Evolutionary conservation across 2,888 invertebrate species (phyloP).

Genomic region (Spisula subtruncata): DNA sequence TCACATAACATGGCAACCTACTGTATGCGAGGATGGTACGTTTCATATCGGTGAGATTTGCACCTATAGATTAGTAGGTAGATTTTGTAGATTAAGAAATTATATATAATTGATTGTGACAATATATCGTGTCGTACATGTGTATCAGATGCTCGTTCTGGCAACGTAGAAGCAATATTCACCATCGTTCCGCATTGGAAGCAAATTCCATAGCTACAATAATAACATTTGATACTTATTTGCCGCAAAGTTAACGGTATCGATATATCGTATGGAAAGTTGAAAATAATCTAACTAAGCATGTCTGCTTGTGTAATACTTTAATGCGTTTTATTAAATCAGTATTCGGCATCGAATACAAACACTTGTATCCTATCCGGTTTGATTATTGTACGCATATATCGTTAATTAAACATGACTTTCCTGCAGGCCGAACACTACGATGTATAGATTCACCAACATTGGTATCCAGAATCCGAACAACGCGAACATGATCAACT

Average conservation of each 20-base stretch:
- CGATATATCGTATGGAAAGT: neutral
- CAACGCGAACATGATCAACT: constrained; percentile 30
- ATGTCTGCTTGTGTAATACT: neutral
- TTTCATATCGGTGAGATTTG: neutral
- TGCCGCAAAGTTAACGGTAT: neutral
- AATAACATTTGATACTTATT: neutral
- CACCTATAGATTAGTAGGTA: neutral
- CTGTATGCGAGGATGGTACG: neutral
- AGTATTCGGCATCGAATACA: neutral
- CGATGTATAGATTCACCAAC: neutral
- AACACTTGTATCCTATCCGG: neutral
- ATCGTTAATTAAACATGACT: neutral
- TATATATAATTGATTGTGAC: constrained; percentile 7
- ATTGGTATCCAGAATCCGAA: neutral
- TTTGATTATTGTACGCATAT: neutral
- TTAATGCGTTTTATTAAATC: neutral
- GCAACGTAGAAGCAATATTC: neutral
- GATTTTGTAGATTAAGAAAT: constrained; percentile 19
- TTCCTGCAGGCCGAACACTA: neutral
- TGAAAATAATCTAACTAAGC: neutral
- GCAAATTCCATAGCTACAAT: neutral
- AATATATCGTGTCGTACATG: neutral
- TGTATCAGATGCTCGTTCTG: neutral
- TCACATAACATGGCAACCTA: neutral
- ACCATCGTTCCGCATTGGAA: neutral